phyloP scores from a whole-genome alignment of 1,140 invertebrate species.

The Sycophaga agraensis region DNA sequence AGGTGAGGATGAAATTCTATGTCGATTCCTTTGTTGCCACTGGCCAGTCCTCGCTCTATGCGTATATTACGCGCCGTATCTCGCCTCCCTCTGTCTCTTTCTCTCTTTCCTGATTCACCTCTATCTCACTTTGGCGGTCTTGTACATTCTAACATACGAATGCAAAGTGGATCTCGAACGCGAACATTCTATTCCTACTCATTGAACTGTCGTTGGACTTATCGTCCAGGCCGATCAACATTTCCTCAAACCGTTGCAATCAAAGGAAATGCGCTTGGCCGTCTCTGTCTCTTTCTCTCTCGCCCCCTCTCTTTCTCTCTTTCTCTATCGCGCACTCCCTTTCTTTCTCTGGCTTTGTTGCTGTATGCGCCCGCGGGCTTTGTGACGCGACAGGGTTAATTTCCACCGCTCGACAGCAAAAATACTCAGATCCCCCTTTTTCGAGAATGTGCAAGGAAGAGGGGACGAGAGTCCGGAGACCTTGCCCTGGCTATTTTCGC shows the following conservation, averaged over 20 bases:
- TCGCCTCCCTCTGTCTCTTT: background rate
- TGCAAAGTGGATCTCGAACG: too few species aligned
- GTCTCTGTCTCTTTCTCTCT: background rate
- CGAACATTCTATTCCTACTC: too few species aligned
- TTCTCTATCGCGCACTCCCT: background rate
- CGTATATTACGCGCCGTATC: background rate
- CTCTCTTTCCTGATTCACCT: too few species aligned
- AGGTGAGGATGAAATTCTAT: background rate
- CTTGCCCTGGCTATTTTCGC: background rate
- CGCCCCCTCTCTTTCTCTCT: background rate
- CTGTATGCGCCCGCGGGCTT: background rate
- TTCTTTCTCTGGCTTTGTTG: background rate
- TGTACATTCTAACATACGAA: too few species aligned
- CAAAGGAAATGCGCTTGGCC: too few species aligned
- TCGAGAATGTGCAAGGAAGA: background rate
- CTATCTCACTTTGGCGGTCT: too few species aligned
- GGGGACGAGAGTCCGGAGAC: background rate
- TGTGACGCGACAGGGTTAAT: conserved; percentile 8
- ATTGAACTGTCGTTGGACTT: too few species aligned
- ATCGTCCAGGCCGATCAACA: too few species aligned
- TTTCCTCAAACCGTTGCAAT: too few species aligned
- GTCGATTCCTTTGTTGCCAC: background rate
- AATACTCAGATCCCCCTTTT: too few species aligned
- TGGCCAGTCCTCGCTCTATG: too few species aligned
- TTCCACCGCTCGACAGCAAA: conserved; percentile 1